A percentile compares a stretch with the other conserved stretches of the same genome.
Evolutionary conservation across 53 echinoderm and acorn worm genomes (phyloP).

Genomic region (Glandiceps talaboti): DNA sequence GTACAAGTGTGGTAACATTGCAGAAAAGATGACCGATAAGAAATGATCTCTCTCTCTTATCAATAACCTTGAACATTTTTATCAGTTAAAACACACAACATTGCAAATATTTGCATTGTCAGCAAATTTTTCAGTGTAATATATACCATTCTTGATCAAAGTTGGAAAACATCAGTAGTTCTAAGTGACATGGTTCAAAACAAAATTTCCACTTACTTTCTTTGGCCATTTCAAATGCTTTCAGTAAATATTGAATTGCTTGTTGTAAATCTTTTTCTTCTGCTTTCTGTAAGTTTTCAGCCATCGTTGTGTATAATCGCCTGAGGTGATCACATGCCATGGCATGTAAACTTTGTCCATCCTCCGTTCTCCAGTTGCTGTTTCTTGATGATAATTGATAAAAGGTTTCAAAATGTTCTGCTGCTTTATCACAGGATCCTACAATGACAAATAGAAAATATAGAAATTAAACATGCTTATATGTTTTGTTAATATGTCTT

Average conservation of each 20-base stretch:
- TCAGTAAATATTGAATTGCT: constrained; percentile 71
- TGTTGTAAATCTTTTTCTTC: constrained; percentile 38
- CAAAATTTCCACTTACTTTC: constrained; percentile 74
- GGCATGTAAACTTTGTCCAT: constrained; percentile 60
- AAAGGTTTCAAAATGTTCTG: constrained; percentile 79
- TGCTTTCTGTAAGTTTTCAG: constrained; percentile 43
- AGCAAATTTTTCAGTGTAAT: too few species aligned
- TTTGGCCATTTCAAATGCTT: constrained; percentile 96
- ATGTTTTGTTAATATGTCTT: neutral
- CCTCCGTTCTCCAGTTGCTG: constrained; percentile 45
- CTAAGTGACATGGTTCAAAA: too few species aligned
- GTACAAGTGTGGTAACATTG: too few species aligned
- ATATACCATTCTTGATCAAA: too few species aligned
- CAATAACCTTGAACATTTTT: too few species aligned
- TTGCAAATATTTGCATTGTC: too few species aligned
- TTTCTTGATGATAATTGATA: constrained; percentile 66
- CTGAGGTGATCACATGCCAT: constrained; percentile 85
- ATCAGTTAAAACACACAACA: too few species aligned
- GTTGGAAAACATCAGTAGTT: too few species aligned
- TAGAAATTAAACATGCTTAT: neutral
- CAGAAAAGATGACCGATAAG: too few species aligned
- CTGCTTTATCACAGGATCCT: constrained; percentile 63
- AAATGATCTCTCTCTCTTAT: too few species aligned
- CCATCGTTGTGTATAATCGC: constrained; percentile 88
- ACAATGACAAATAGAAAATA: constrained; percentile 7